A percentile compares a stretch with the other conserved stretches of the same genome.
Conservation (phyloP, 2,113 vertebrate genomes). For the Peromyscus californicus region DNA sequence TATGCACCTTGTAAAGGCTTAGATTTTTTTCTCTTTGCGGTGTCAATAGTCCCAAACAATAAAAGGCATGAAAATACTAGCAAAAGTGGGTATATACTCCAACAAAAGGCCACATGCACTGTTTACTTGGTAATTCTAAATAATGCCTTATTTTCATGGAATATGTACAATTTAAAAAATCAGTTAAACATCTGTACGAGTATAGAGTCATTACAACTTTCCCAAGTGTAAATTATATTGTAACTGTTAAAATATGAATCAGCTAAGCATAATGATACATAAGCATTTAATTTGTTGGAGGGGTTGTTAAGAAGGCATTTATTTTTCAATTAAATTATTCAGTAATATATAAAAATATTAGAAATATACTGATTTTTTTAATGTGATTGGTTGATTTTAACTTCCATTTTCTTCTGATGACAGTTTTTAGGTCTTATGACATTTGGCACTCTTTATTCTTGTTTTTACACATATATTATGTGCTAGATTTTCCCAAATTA, state of each 20-base stretch:
- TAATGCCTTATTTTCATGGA: neutral
- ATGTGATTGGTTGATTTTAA: neutral
- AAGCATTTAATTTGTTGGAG: slow-evolving; percentile 8
- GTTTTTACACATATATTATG: neutral
- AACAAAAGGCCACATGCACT: neutral
- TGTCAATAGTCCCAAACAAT: neutral
- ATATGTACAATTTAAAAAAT: neutral
- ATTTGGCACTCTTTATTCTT: neutral
- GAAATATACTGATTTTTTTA: neutral
- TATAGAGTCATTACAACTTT: neutral
- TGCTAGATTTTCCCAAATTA: neutral
- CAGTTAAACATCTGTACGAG: neutral
- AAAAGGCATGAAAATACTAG: neutral
- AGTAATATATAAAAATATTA: neutral
- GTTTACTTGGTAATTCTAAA: neutral
- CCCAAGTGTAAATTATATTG: neutral
- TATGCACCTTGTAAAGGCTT: neutral
- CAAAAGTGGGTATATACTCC: neutral
- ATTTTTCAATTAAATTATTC: neutral
- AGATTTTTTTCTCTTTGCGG: neutral
- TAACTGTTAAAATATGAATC: slow-evolving; percentile 8
- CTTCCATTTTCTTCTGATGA: neutral
- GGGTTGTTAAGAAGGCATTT: neutral
- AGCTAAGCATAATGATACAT: neutral
- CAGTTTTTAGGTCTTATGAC: neutral